Evolutionary conservation across 2,113 vertebrate species (phyloP), one percentile per base, ranked within the genome.

Genomic region (Xenopus laevis): DNA sequence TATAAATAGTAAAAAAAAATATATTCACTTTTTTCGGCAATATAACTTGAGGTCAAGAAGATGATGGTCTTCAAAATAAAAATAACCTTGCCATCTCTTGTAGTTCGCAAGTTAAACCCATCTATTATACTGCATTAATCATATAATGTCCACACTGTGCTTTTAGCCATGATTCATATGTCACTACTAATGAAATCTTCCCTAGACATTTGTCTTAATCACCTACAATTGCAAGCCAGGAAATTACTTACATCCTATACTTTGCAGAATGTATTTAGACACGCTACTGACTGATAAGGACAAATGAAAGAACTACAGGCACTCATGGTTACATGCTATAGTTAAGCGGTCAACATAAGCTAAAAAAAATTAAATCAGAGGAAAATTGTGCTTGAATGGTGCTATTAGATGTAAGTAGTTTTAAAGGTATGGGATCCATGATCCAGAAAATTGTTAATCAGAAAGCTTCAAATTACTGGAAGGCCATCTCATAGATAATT

Each of bases 211-310:
- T 67, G 23, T 72, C 71, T 40, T 59, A 79, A 79, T 82, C 78
- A 72, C 74, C 79, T 11, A 72, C 27, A 66, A 67, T 44, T 10
- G 60, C 40, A 27, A 27, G 23, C 23, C 23, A 79, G 75, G 73
- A 50, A 64, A 83, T 83, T 73, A 68, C 68, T 72, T 73, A 11
- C 69, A 45, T 67, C 74, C 78, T 79, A 72, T 50, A 60, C 70
- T 71, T 40, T 82, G 1, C 77, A 68, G 71, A 10, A 20, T 1
- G n/a, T 72, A 79, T 78, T 59, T 79, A 76, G 72, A 77, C 23
- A 45, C 68, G 15, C 65, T 77, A 77, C 68, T 53, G 78, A 72
- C 68, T 65, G 70, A 46, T 53, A 1, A 68, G 45, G 75, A 23
- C 58, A 68, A 7, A 58, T 40, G 33, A 40, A 40, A 40, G 5